Base-by-base conservation (phyloP, 1,140 invertebrate genomes). In the Trichonephila inaurata region DNA sequence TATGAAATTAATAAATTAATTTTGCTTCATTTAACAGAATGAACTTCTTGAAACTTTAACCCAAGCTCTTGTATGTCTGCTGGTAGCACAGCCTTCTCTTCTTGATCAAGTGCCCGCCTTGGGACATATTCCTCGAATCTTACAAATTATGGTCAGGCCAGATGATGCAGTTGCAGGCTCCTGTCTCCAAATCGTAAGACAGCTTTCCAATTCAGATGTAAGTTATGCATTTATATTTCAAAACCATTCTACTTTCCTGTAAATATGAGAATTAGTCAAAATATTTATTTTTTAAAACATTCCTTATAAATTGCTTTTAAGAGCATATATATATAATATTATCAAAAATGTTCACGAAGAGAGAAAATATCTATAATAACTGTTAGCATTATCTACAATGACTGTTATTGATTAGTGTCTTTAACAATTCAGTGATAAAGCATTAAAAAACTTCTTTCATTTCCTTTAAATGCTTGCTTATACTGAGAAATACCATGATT, bases 31-130 rank as follows among this genome's bases (percentile, higher is more conserved):
- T 86, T n/a, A 2, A 90, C 95, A 98, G 97, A 97, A 97, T 93
- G 97, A 98, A 93, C 96, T 97, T 86, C 96, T 99, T 92, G 98
- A 99, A 95, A 96, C 98, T 69, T 97, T 98, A 69, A 98, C 98
- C 6, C 97, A 97, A 91, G 98, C 98, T 24, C 95, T 99, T 51
- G 97, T 98, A 18, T 97, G 97, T 95, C 96, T 99, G 58, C 96
- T 99, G 51, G 97, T 97, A 95, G 97, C 98, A 28, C 98, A 99
- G 95, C 98, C 98, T n/a, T 96, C 97, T 95, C 97, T 99, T 82
- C 97, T 98, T 33, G 98, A 99, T 95, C 97, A 98, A 95, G 97
- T 99, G 88, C 99, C 99, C 24, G 97, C 98, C 24, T 97, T 99
- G 95, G 99, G 99, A 18, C 98, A 99, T 96, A 97, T 99, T 95